These are phyloP conservation scores for Helostoma temminkii DNA, from an alignment of 2,797 vertebrate genomes.

Conservation along the genomic window DNA sequence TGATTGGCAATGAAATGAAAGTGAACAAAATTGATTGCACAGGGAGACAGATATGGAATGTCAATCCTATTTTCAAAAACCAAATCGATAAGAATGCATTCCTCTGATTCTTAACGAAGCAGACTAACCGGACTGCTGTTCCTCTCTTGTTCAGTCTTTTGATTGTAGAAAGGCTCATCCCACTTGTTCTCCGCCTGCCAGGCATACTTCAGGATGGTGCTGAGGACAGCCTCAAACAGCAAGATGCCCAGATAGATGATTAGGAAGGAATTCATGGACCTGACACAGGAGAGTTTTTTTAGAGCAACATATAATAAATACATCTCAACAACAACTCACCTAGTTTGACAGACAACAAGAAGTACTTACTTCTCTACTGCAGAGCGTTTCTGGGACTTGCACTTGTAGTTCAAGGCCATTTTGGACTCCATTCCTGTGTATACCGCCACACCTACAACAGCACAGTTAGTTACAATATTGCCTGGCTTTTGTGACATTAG, in stretches of 20 bases:
- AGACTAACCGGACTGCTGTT: constrained; percentile 95
- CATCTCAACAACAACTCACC: neutral
- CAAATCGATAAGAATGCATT: constrained; percentile 46
- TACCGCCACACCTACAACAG: constrained; percentile 92
- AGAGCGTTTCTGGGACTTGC: constrained; percentile 99
- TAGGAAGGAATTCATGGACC: constrained; percentile 98
- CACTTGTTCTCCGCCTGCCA: constrained; percentile 95
- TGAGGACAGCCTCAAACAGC: constrained; percentile 94
- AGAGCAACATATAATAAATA: neutral
- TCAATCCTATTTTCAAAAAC: neutral
- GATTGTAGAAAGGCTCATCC: constrained; percentile 97
- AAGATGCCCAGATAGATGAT: constrained; percentile 97
- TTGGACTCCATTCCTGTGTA: constrained; percentile 99
- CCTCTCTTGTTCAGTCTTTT: constrained; percentile 93
- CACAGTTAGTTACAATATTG: constrained; percentile 24
- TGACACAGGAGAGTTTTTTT: constrained; percentile 50
- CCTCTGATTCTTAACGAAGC: neutral
- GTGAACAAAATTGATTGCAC: neutral
- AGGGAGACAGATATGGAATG: neutral
- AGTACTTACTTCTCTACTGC: constrained; percentile 95
- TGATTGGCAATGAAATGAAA: neutral
- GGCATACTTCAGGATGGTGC: constrained; percentile 96
- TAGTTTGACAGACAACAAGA: neutral
- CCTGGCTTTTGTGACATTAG: neutral
- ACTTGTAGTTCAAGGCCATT: constrained; percentile 99